These are phyloP conservation scores for Vipera latastei DNA, from an alignment of 2,797 vertebrate genomes.

Conservation along the genomic window DNA sequence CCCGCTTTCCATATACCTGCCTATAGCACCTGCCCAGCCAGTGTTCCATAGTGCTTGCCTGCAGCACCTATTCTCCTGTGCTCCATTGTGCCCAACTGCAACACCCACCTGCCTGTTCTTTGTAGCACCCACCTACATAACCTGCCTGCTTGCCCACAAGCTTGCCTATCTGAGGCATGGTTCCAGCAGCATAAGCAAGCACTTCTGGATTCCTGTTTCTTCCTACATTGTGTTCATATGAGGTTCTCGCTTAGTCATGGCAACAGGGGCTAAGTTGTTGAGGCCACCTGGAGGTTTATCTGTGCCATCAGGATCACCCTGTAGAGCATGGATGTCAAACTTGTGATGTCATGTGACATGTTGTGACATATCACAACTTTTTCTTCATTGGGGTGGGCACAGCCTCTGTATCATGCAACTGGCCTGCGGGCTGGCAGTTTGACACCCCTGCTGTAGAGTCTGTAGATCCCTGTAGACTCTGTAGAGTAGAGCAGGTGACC, in stretches of 20 bases:
- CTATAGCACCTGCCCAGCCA: neutral
- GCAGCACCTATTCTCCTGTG: neutral
- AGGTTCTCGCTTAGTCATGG: neutral
- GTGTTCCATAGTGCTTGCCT: neutral
- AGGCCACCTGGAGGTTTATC: too few relatives aligned
- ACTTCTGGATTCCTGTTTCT: neutral
- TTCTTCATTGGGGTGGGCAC: too few relatives aligned
- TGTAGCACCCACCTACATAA: neutral
- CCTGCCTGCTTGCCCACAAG: neutral
- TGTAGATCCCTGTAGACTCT: too few relatives aligned
- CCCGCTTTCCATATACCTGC: neutral
- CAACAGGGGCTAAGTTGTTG: neutral
- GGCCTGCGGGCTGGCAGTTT: neutral
- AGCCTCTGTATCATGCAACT: too few relatives aligned
- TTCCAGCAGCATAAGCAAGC: neutral
- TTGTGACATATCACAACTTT: too few relatives aligned
- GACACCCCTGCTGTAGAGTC: neutral
- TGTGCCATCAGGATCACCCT: too few relatives aligned
- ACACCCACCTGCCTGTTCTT: neutral
- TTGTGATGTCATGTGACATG: accelerated
- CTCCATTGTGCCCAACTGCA: neutral
- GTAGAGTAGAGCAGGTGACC: too few relatives aligned
- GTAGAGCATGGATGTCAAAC: neutral
- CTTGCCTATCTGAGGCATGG: neutral
- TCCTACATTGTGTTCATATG: neutral